These are phyloP conservation scores for Heterodera filipjevi DNA, from an alignment of 2,888 invertebrate genomes.

Conservation along the genomic window DNA sequence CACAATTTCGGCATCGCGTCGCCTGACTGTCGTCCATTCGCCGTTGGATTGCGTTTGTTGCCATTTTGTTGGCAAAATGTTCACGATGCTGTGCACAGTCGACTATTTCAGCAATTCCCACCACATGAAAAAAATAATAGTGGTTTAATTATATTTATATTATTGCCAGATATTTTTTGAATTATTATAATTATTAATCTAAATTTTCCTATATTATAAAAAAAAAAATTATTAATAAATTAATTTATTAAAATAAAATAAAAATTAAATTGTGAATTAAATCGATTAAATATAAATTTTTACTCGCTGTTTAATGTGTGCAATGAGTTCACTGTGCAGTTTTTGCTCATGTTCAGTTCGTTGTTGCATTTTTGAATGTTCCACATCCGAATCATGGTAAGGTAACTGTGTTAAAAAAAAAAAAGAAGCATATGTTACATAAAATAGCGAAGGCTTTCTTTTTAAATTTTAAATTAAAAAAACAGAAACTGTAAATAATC, in stretches of 20 bases:
- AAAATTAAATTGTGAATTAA: neutral
- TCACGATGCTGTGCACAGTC: conserved; percentile 33
- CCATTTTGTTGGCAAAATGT: neutral
- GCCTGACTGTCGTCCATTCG: conserved; percentile 31
- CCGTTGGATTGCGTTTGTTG: neutral
- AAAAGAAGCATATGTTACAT: no score
- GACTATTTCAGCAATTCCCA: conserved; percentile 56
- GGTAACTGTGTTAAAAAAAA: conserved; percentile 46
- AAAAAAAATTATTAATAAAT: neutral
- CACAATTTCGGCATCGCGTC: conserved; percentile 69
- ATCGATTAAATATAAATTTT: neutral
- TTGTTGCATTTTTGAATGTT: conserved; percentile 48
- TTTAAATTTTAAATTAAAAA: no score
- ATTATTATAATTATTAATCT: no score
- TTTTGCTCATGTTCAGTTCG: conserved; percentile 50
- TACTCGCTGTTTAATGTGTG: conserved; percentile 47
- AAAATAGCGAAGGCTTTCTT: conserved; percentile 47
- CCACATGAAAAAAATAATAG: conserved; percentile 48
- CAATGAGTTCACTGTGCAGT: conserved; percentile 54
- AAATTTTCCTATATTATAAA: neutral
- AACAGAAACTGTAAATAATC: no score
- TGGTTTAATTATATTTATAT: no score
- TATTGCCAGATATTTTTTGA: no score
- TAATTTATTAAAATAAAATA: conserved; percentile 7
- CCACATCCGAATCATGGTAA: conserved; percentile 57